Conservation (phyloP, 2,797 vertebrate species). For the Falco concolor region DNA sequence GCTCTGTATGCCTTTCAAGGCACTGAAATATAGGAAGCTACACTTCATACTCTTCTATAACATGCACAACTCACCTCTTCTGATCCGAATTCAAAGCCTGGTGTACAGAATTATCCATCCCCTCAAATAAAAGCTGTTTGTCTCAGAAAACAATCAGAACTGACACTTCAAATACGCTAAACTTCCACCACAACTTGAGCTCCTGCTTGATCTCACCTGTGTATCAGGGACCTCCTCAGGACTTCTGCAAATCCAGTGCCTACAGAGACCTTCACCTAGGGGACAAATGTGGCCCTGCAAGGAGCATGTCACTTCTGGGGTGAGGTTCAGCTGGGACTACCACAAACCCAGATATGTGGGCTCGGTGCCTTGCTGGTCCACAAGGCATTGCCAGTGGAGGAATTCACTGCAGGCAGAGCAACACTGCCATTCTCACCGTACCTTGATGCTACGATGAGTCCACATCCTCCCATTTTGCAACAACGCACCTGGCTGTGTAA, state of each 20-base stretch:
- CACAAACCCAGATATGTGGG: background rate
- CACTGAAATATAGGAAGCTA: background rate
- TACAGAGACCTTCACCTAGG: background rate
- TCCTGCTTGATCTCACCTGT: background rate
- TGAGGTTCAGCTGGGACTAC: background rate
- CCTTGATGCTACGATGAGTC: rapidly evolving
- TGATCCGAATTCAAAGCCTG: background rate
- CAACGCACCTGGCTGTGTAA: background rate
- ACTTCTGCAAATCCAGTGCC: background rate
- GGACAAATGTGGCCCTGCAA: background rate
- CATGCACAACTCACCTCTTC: background rate
- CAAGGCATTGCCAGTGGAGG: background rate
- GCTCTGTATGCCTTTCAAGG: background rate
- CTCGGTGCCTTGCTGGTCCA: background rate
- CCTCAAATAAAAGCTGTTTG: background rate
- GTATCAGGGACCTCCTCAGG: background rate
- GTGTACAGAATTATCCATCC: background rate
- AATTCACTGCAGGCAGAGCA: background rate
- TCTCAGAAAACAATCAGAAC: background rate
- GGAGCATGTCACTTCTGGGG: background rate
- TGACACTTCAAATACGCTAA: background rate
- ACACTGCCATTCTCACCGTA: background rate
- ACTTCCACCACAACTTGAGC: background rate
- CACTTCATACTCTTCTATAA: background rate
- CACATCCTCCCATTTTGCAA: background rate